Evolutionary conservation across 2,113 vertebrate species (phyloP).

Genomic region (Dipodomys stephensi): DNA sequence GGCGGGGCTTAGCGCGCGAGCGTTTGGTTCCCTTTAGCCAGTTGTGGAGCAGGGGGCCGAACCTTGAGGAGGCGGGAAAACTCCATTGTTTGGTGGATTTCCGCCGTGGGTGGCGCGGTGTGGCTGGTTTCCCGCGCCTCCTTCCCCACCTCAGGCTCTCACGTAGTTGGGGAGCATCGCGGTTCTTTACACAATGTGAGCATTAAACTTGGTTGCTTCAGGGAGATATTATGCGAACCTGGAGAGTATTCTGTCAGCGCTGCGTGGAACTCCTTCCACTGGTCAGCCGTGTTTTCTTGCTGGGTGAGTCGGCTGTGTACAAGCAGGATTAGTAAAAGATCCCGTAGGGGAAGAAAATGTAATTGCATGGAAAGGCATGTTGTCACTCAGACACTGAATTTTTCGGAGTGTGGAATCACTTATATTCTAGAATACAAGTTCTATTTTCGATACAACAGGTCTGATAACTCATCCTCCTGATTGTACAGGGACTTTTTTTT

Average conservation of each 20-base stretch:
- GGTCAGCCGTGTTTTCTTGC: neutral
- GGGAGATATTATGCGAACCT: neutral
- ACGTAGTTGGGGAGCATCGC: neutral
- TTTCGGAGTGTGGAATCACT: neutral
- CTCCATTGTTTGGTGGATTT: constrained; percentile 82
- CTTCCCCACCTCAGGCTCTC: neutral
- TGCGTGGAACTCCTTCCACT: neutral
- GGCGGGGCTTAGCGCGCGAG: neutral
- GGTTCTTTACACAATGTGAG: neutral
- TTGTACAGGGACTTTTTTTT: neutral
- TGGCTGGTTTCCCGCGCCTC: rapidly evolving
- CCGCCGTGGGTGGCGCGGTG: neutral
- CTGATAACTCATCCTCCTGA: neutral
- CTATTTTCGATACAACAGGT: neutral
- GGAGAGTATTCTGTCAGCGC: too few species aligned
- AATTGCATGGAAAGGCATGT: neutral
- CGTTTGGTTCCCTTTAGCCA: neutral
- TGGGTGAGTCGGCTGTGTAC: neutral
- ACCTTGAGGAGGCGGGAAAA: constrained; percentile 84
- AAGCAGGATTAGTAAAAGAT: neutral
- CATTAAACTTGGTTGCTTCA: neutral
- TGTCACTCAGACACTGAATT: neutral
- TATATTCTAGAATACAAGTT: neutral
- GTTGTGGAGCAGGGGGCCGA: constrained; percentile 56
- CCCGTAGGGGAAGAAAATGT: neutral